phyloP scores from a whole-genome alignment of 2,888 invertebrate genomes.

The Diachrysia chrysitis region DNA sequence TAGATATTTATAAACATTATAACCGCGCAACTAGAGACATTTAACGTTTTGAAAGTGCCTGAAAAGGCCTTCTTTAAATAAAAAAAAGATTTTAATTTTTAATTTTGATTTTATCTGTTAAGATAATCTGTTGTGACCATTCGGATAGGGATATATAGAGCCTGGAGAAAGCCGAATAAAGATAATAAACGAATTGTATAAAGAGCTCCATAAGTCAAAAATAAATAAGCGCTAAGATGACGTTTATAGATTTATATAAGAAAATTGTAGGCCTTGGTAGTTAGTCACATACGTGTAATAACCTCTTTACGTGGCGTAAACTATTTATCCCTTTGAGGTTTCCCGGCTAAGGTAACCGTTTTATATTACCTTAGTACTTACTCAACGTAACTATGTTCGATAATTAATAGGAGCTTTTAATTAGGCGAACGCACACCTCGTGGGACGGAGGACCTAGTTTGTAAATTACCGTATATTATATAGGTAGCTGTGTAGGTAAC shows the following conservation, averaged over 20 bases:
- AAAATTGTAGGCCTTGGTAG: too few species aligned
- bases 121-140: too few species aligned
- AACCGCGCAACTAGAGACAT: too few species aligned
- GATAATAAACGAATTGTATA: neutral
- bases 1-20: too few species aligned
- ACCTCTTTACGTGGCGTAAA: neutral
- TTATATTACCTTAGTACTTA: slow-evolving; percentile 31
- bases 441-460: slow-evolving; percentile 25
- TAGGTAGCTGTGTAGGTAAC: neutral
- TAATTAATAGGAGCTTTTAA: slow-evolving; percentile 44
- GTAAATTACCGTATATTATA: slow-evolving; percentile 22
- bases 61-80: too few species aligned
- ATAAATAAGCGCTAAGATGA: neutral
- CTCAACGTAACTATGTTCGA: neutral
- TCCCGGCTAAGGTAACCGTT: slow-evolving; percentile 17
- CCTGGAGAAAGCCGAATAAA: too few species aligned
- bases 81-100: too few species aligned
- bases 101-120: too few species aligned
- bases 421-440: slow-evolving; percentile 36
- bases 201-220: neutral
- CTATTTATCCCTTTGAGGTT: slow-evolving; percentile 24
- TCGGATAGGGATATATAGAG: too few species aligned
- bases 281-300: neutral
- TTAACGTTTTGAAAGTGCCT: too few species aligned
- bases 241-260: too few species aligned